Base-by-base conservation (phyloP, 2,888 invertebrate genomes). In the Ophioninae sp. region DNA sequence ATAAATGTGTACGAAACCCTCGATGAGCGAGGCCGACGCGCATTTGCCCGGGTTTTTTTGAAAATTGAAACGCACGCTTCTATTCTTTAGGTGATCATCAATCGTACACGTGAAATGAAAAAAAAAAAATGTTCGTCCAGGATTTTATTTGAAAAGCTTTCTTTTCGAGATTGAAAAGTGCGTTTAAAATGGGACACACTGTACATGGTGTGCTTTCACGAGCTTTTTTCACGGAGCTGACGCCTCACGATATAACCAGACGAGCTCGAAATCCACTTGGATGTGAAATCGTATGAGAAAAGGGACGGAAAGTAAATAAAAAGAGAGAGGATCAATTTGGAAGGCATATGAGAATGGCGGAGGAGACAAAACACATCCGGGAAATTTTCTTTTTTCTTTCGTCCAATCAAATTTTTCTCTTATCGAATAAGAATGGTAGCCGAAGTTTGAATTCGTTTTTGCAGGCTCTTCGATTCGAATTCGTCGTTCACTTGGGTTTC, bases 221-320 rank as follows among this genome's bases (percentile, higher is more conserved):
- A 17, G 10, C 50, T 17, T 50, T 17, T 50, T 50, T 50, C 50
- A 10, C 50, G 17, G 50, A 10, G 17, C 50, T 50, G 50, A 17
- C 50, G 50, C 50, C 50, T 13, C 17, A 50, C 50, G 50, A 50
- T 17, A 50, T 17, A 50, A 50, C 50, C 50, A 13, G 17, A 50
- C 50, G 50, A 50, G 50, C 50, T 50, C 17, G 50, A 50, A 50
- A 50, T 50, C 50, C 50, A 50, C 50, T 50, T 50, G 17, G 6
- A 50, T 17, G 50, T 50, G 50, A 50, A 50, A 50, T 50, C 50
- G 50, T 50, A 50, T 23, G 61, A 23, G 20, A 61, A 61, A 41
- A 73, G 21, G 13, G 13, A 59, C 59, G 20, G 61, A 20, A 41
- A 41, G 30, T 59, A 73, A 61, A 41, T 59, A 59, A 57, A 7